Percentiles rank a stretch among this genome's conserved stretches.
Evolutionary conservation across 92 coral and sea anemone genomes (phyloP).

Genomic region (Chrysogorgia sp.): DNA sequence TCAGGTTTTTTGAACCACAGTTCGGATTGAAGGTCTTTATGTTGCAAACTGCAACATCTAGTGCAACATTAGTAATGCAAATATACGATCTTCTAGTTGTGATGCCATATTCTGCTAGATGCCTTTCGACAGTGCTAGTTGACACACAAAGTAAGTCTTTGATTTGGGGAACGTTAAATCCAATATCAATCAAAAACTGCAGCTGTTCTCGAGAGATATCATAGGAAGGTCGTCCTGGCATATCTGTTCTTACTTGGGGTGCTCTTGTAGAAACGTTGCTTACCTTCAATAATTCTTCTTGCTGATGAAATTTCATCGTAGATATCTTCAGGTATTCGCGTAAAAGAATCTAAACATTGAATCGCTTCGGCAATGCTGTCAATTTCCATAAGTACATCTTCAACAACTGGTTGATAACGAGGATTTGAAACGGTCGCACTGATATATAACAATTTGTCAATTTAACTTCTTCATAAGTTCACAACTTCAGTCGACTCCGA

Average conservation of each 20-base stretch:
- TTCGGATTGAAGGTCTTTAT: slow-evolving; percentile 37
- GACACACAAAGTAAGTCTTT: slow-evolving; percentile 27
- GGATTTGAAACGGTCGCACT: no score
- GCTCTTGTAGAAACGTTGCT: neutral
- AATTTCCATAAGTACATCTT: neutral
- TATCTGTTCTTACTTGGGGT: neutral
- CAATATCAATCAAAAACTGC: neutral
- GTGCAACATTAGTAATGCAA: slow-evolving; percentile 40
- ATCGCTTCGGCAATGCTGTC: neutral
- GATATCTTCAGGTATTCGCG: neutral
- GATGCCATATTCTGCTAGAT: slow-evolving; percentile 55
- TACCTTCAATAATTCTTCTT: neutral
- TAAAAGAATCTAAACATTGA: neutral
- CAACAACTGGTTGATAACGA: no score
- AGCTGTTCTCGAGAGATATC: slow-evolving; percentile 25
- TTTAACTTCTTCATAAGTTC: no score
- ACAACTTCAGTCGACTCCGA: no score
- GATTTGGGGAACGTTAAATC: slow-evolving; percentile 28
- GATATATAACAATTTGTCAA: no score
- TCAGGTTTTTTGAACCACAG: slow-evolving; percentile 59
- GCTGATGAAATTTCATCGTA: neutral
- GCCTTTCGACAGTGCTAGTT: slow-evolving; percentile 59
- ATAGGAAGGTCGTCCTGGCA: slow-evolving; percentile 39
- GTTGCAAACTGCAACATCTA: slow-evolving; percentile 41
- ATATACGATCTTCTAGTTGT: slow-evolving; percentile 53